A percentile compares a stretch with the other conserved stretches of the same genome.
Conservation (phyloP, 2,888 invertebrate genomes). For the Saturnia japonica region DNA sequence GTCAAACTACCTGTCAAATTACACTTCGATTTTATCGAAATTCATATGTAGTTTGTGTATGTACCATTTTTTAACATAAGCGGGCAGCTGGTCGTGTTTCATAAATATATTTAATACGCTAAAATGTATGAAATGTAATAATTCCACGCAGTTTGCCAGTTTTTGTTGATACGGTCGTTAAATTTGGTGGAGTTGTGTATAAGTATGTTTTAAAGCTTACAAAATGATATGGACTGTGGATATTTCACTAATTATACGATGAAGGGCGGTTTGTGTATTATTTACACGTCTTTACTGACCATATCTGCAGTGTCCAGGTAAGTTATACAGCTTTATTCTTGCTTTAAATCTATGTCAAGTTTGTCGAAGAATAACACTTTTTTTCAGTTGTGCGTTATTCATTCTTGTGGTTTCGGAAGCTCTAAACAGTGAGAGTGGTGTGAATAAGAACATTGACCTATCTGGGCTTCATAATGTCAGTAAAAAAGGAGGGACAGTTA, state of each 20-base stretch:
- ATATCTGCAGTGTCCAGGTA: slow-evolving; percentile 83
- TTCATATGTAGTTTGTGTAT: slow-evolving; percentile 45
- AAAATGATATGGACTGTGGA: slow-evolving; percentile 78
- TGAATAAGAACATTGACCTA: slow-evolving; percentile 57
- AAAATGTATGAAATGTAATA: slow-evolving; percentile 50
- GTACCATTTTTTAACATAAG: slow-evolving; percentile 45
- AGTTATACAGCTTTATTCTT: slow-evolving; percentile 28
- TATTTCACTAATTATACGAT: slow-evolving; percentile 79
- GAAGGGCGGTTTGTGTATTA: slow-evolving; percentile 82
- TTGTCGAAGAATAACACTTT: slow-evolving; percentile 14
- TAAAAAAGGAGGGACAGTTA: slow-evolving; percentile 46
- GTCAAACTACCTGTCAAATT: slow-evolving; percentile 51
- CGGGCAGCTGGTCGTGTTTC: slow-evolving; percentile 41
- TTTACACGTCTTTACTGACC: slow-evolving; percentile 83
- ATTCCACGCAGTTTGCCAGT: slow-evolving; percentile 38
- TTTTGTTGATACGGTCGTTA: slow-evolving; percentile 36
- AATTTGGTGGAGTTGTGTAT: slow-evolving; percentile 51
- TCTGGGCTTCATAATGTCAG: slow-evolving; percentile 75
- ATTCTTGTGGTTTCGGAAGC: slow-evolving; percentile 83
- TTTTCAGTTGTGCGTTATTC: slow-evolving; percentile 81
- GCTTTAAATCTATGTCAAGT: slow-evolving; percentile 7
- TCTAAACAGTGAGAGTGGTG: slow-evolving; percentile 61
- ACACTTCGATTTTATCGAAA: slow-evolving; percentile 52
- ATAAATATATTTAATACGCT: slow-evolving; percentile 33
- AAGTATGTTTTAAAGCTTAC: slow-evolving; percentile 63